Evolutionary conservation across 2,797 vertebrate species (phyloP).

Genomic region (Crenuchus spilurus): DNA sequence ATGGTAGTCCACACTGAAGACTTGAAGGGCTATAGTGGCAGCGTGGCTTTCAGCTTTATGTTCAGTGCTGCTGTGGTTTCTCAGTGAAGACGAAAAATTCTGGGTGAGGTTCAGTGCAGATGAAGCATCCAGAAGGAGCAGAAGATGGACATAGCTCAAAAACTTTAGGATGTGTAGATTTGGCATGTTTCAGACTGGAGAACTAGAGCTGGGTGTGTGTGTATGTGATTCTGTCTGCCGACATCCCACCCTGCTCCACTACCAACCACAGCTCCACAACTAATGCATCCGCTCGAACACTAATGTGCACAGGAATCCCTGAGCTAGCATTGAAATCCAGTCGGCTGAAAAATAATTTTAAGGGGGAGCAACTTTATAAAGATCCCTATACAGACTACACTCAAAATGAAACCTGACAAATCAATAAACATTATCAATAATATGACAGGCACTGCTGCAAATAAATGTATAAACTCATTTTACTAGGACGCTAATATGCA

Average conservation of each 20-base stretch:
- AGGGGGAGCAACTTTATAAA: constrained; percentile 3
- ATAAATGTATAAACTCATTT: too few species aligned
- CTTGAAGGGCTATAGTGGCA: constrained; percentile 7
- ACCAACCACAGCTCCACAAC: constrained; percentile 13
- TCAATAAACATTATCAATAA: too few species aligned
- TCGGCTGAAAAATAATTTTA: constrained; percentile 51
- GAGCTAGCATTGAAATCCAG: constrained; percentile 66
- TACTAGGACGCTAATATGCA: too few species aligned
- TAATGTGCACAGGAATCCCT: constrained; percentile 78
- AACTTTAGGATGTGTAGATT: background rate
- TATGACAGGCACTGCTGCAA: too few species aligned
- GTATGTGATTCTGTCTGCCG: background rate
- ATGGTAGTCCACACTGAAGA: constrained; percentile 83
- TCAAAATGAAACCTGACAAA: too few species aligned
- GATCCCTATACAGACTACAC: too few species aligned
- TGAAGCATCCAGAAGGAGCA: background rate
- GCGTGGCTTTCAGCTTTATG: background rate
- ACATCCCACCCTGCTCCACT: background rate
- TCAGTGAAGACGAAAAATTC: constrained; percentile 26
- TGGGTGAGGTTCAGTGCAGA: background rate
- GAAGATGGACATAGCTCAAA: background rate
- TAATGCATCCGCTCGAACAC: constrained; percentile 50
- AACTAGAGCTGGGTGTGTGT: background rate
- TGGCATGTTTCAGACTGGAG: background rate
- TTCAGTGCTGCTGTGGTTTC: background rate